Evolutionary conservation across 2,797 vertebrate species (phyloP), one percentile per base, ranked within the genome.

Genomic region (Parauchenoglanis ngamensis): DNA sequence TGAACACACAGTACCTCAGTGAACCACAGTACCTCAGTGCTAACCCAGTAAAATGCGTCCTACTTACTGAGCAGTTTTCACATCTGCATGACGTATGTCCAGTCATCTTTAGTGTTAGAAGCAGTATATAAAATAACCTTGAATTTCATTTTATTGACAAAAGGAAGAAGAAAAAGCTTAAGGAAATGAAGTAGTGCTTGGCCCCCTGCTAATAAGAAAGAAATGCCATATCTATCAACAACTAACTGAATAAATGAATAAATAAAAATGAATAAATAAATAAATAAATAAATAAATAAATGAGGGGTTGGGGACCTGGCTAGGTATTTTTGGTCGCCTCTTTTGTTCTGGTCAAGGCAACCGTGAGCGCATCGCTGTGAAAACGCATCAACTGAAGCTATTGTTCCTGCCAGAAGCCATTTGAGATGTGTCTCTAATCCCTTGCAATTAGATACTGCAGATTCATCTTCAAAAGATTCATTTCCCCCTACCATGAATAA

Each of bases 401-500:
- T 75, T 86, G 31, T 76, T 86, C 28, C 67, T 54, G 21, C 75
- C 68, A 46, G 65, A 82, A 56, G 57, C 28, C 28, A 77, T 83
- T 82, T 83, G 83, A 85, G 85, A 75, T 83, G n/a, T 77, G 25
- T 2, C 61, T 54, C 2, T 77, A 87, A 87, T 88, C 87, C 84
- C 23, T 31, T 59, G 85, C 86, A 86, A 87, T 90, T 85, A 86
- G 79, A 86, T 84, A 84, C 80, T 72, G 54, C 87, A 85, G 86
- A 65, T 86, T 77, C 70, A 82, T 68, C 83, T 89, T 89, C 87
- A 87, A 89, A 86, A 88, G 84, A 89, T 87, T 85, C 0, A 89
- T 84, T 63, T 78, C 59, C 88, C 82, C 88, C 88, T 54, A 76
- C 90, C 75, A 90, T 63, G 73, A 87, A 89, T 88, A 90, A 86